Evolutionary conservation across 2,797 vertebrate species (phyloP).

Genomic region (Karalla daura): DNA sequence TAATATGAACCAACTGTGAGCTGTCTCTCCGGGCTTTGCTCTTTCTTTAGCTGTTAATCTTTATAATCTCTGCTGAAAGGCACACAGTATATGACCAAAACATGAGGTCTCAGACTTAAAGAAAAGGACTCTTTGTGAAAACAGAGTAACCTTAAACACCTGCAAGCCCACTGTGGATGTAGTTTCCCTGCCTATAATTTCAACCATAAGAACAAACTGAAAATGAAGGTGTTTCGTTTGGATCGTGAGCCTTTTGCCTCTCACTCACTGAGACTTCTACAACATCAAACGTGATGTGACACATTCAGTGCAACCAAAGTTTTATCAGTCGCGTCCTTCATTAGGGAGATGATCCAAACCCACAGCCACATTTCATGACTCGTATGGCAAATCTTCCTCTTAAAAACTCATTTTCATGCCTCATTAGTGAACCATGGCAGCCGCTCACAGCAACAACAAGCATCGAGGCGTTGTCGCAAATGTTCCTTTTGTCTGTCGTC

Average conservation of each 20-base stretch:
- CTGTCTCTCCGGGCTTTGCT: background rate
- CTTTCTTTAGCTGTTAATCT: conserved; percentile 19
- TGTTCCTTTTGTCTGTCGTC: conserved; percentile 33
- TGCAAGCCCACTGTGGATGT: conserved; percentile 21
- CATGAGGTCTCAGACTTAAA: conserved; percentile 20
- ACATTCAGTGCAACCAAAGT: conserved; percentile 5
- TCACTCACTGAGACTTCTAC: background rate
- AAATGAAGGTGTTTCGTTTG: background rate
- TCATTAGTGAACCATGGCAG: conserved; percentile 56
- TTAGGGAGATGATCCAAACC: conserved; percentile 36
- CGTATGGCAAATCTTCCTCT: conserved; percentile 68
- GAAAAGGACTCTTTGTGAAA: conserved; percentile 21
- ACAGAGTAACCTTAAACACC: conserved; percentile 19
- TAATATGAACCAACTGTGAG: conserved; percentile 13
- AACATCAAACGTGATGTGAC: conserved; percentile 19
- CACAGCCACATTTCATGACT: conserved; percentile 23
- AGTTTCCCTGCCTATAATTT: conserved; percentile 29
- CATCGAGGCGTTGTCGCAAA: conserved; percentile 15
- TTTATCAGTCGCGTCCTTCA: conserved; percentile 3
- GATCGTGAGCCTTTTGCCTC: background rate
- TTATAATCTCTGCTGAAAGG: conserved; percentile 39
- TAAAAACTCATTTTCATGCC: conserved; percentile 21
- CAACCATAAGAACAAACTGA: conserved; percentile 21
- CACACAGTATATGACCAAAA: conserved; percentile 37
- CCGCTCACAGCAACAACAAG: conserved; percentile 22